Evolutionary conservation across 64 coral and sea anemone genomes (phyloP), one percentile per base, ranked within the genome.

Genomic region (Actinia equina): DNA sequence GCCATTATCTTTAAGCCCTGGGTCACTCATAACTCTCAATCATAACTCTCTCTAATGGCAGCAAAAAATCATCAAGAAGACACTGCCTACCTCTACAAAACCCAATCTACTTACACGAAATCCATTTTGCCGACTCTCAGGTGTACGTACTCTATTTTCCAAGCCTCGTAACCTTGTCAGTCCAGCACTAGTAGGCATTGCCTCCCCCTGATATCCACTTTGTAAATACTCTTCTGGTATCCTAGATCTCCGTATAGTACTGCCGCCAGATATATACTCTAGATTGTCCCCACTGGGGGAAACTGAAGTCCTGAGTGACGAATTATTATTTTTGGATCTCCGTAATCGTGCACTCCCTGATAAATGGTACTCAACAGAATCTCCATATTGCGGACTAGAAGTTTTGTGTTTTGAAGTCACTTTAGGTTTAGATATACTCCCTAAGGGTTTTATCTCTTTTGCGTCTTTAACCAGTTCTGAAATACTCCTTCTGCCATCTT

Each of bases 391-490:
- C 57, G 94, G 90, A 56, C 94, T 95, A 84, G 94, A 92, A 89
- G 94, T 92, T 55, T 89, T 88, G 79, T 71, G 79, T 63, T 95
- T 90, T 82, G 76, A 65, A 84, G 49, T 30, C 49, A 17, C 55
- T 85, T 85, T 85, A 44, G 88, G 88, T 69, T 96, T 96, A 60
- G 94, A 96, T 83, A 96, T 90, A 83, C 94, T 96, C 56, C 91
- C 94, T 59, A 96, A 78, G 37, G 94, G 94, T 96, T 96, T 96
- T 59, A 96, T 89, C 88, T 96, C 94, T 91, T 96, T 96, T 17
- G 94, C 86, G 84, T 96, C 94, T 81, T 96, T 96, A 12, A 96
- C 94, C 79, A 96, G 81, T 87, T 96, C 94, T 16, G 94, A 79
- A 63, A 96, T 96, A 52, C 80, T 93, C 49, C 89, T 85, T 60